phyloP scores from a whole-genome alignment of 1,140 invertebrate species.

The Hypothenemus hampei region DNA sequence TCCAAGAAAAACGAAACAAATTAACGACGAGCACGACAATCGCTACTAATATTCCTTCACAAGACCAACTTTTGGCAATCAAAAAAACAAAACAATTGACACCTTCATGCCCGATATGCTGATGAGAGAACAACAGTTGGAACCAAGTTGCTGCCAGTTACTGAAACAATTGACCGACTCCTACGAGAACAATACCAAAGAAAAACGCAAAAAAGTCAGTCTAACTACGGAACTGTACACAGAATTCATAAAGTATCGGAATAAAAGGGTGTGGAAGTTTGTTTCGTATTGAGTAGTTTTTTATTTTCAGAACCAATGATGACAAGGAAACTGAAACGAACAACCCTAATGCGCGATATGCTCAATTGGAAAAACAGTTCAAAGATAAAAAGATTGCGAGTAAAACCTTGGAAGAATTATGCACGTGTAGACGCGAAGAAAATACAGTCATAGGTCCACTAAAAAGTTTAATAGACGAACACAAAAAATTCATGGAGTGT shows the following conservation, averaged over 20 bases:
- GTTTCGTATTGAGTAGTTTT: too few relatives aligned
- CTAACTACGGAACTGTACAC: too few relatives aligned
- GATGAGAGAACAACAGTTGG: background rate
- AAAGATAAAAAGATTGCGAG: slow-evolving; percentile 2
- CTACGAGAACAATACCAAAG: slow-evolving; percentile 10
- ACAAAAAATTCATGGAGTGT: too few relatives aligned
- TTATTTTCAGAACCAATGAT: slow-evolving; percentile 1
- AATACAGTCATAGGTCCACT: background rate
- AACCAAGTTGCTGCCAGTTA: slow-evolving; percentile 3
- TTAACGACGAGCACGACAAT: too few relatives aligned
- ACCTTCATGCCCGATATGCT: background rate
- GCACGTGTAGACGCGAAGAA: too few relatives aligned
- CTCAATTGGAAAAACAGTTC: slow-evolving; percentile 10
- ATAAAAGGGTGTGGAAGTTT: too few relatives aligned
- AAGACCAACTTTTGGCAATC: too few relatives aligned
- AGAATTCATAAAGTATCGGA: too few relatives aligned
- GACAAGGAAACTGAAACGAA: background rate
- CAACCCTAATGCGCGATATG: background rate
- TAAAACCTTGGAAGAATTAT: background rate
- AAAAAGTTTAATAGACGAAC: slow-evolving; percentile 5
- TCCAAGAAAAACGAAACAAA: too few relatives aligned
- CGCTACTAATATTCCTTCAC: too few relatives aligned
- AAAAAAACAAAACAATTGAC: background rate
- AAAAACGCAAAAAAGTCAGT: too few relatives aligned
- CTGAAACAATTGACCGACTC: slow-evolving; percentile 3